These are phyloP conservation scores for Pegea sp. DNA, from an alignment of 23 tunicate species.

Conservation along the genomic window DNA sequence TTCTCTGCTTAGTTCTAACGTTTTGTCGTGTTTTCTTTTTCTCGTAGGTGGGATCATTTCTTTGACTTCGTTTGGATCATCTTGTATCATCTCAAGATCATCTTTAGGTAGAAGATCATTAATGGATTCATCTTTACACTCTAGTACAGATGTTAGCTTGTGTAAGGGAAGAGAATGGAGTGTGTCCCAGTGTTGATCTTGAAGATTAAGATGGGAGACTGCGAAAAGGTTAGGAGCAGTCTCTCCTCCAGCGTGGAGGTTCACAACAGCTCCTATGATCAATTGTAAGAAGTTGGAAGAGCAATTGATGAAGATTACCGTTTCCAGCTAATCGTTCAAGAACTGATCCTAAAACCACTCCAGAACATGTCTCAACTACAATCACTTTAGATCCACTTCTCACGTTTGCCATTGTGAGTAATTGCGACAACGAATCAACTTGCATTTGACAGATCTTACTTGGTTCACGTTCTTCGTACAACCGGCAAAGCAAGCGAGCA, in stretches of 20 bases:
- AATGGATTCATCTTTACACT: no score
- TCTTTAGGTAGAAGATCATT: constrained; percentile 1
- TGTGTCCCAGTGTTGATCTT: constrained; percentile 32
- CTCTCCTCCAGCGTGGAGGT: constrained; percentile 84
- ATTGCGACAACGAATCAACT: constrained; percentile 35
- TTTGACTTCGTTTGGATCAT: background rate
- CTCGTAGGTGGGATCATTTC: background rate
- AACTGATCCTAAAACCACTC: constrained; percentile 27
- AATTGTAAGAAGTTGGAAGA: background rate
- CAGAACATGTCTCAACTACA: constrained; percentile 72
- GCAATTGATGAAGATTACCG: constrained; percentile 7
- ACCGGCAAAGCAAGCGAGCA: constrained; percentile 39
- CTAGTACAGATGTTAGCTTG: constrained; percentile 22
- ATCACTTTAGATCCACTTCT: constrained; percentile 45
- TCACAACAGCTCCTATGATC: constrained; percentile 31
- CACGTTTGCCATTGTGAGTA: constrained; percentile 31
- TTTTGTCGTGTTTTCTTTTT: background rate
- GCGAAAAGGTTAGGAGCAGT: constrained; percentile 56
- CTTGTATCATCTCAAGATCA: background rate
- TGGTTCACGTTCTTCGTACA: constrained; percentile 73
- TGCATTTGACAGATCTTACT: constrained; percentile 68
- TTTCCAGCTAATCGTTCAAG: constrained; percentile 40
- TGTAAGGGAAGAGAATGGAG: constrained; percentile 51
- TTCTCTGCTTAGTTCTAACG: background rate
- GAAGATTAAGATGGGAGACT: constrained; percentile 36